A percentile compares a stretch with the other conserved stretches of the same genome.
These are phyloP conservation scores for Drosophila grimshawi DNA, from an alignment of 1,140 invertebrate species.

Conservation along the genomic window DNA sequence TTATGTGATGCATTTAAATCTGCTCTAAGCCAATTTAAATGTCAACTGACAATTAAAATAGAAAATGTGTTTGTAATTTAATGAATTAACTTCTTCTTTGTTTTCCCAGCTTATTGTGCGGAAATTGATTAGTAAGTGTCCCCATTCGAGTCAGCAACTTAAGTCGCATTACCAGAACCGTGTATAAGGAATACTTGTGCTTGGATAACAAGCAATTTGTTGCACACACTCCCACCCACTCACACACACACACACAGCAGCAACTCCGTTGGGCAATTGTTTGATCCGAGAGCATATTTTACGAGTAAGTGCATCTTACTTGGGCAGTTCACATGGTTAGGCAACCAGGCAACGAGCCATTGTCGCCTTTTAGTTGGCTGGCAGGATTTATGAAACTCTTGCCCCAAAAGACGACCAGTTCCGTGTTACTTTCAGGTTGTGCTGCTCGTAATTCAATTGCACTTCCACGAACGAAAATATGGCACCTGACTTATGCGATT, in stretches of 20 bases:
- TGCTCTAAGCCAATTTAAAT: background rate
- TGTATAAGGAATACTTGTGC: background rate
- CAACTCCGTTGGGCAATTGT: conserved; percentile 10
- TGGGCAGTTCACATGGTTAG: conserved; percentile 1
- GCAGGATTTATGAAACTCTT: conserved; percentile 62
- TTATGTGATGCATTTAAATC: conserved; percentile 2
- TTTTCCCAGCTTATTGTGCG: conserved; percentile 9
- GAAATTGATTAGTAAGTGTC: conserved; percentile 15
- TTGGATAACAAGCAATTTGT: background rate
- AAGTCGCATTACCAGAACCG: conserved; percentile 6
- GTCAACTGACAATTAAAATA: conserved; percentile 9
- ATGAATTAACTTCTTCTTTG: conserved; percentile 7
- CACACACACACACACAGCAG: conserved; percentile 7
- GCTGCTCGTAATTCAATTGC: conserved; percentile 70
- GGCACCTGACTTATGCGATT: conserved; percentile 50
- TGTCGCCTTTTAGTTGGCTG: conserved; percentile 36
- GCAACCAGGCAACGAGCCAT: conserved; percentile 3
- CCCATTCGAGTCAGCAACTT: conserved; percentile 6
- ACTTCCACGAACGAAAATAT: conserved; percentile 51
- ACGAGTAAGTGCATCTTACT: conserved; percentile 12
- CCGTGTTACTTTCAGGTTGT: conserved; percentile 58
- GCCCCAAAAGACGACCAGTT: conserved; percentile 47
- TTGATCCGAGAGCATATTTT: conserved; percentile 29
- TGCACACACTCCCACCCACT: background rate
- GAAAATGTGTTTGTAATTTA: background rate